Evolutionary conservation across 92 coral and sea anemone species (phyloP), one percentile per base, ranked within the genome.

Genomic region (Umimayanthus chanpuru): DNA sequence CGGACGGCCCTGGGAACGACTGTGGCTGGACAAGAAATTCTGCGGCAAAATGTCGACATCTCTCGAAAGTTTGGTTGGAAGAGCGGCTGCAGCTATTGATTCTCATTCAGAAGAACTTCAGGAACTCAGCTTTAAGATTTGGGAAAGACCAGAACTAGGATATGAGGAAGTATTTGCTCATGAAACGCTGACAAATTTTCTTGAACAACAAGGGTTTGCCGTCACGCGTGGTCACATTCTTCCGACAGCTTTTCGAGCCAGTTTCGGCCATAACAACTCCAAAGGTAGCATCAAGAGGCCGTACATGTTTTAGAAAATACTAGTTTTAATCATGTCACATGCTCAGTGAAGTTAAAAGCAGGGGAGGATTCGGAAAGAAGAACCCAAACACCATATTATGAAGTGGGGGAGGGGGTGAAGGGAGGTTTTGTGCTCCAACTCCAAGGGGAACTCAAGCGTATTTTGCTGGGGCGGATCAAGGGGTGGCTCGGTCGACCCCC

Each of bases 211-310:
- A 20, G 78, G 87, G 18, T 83, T 83, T 47, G 15, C 12, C 40
- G 87, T 83, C 5, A 39, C 87, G 26, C 87, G 87, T 28, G 65
- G 77, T 5, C 87, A 67, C 6, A 65, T 29, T 1, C 38, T 83
- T 12, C 87, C 61, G 65, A 83, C 87, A 29, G 87, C 87, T 23
- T 83, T 83, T 70, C 77, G 87, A 15, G 87, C 87, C 50, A 81
- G 76, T 56, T 73, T 73, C 77, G 44, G 77, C 23, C 25, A 73
- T 32, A 39, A 55, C 12, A 79, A 53, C 83, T 21, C 83, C 15
- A 29, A 64, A 65, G 70, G 71, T 55, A 79, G 14, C 18, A 20
- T 61, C 68, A 6, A 20, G 3, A 61, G 2, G 68, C 25, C 68
- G 8, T 61, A 21, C 68, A 44, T 2, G 4, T 61, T 3, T 2